Percentiles rank a stretch among this genome's conserved stretches.
These are phyloP conservation scores for Aspiorhynchus laticeps DNA, from an alignment of 2,113 vertebrate species.

Conservation along the genomic window DNA sequence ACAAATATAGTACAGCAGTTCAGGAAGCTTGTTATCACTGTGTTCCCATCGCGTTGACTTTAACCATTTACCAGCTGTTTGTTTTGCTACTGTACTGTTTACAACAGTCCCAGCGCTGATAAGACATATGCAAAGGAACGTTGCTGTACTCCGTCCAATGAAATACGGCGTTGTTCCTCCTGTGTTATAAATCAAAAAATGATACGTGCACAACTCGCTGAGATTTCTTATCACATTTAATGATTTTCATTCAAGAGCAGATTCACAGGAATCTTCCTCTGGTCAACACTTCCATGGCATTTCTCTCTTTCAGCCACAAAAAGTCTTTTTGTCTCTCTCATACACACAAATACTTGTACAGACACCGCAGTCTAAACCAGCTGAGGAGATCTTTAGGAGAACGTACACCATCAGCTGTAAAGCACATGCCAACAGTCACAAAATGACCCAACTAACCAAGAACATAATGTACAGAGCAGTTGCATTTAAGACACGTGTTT, in stretches of 20 bases:
- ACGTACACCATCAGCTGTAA: slow-evolving; percentile 53
- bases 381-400: slow-evolving; percentile 62
- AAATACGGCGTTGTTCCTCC: background rate
- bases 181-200: slow-evolving; percentile 22
- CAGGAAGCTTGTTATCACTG: background rate
- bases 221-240: slow-evolving; percentile 81
- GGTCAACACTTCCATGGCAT: slow-evolving; percentile 60
- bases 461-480: slow-evolving; percentile 54
- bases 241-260: slow-evolving; percentile 74
- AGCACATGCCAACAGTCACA: slow-evolving; percentile 47
- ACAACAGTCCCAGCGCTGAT: background rate
- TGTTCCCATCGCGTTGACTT: background rate
- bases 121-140: background rate
- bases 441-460: slow-evolving; percentile 39
- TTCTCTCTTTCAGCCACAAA: slow-evolving; percentile 57
- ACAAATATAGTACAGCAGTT: background rate
- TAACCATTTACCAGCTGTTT: background rate
- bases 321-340: slow-evolving; percentile 42
- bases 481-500: slow-evolving; percentile 63
- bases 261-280: slow-evolving; percentile 75
- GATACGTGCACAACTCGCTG: slow-evolving; percentile 9
- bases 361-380: slow-evolving; percentile 61
- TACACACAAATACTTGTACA: slow-evolving; percentile 38
- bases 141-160: background rate
- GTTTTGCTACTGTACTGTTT: background rate